Evolutionary conservation across 2,797 vertebrate genomes (phyloP), one percentile per base, ranked within the genome.

Genomic region (Myotis pilosus): DNA sequence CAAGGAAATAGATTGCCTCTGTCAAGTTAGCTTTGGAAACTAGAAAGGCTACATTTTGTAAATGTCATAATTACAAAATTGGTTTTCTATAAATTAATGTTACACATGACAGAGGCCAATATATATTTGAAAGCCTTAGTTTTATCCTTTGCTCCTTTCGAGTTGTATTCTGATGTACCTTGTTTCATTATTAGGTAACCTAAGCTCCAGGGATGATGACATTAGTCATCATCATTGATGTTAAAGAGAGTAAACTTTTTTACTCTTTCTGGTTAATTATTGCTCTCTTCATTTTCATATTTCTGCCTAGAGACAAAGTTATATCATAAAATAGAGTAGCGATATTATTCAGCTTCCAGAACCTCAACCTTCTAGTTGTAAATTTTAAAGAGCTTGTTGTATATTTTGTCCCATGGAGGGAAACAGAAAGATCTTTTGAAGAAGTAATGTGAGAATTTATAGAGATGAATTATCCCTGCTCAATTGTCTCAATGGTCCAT

Each of bases 331-430:
- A 92, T 8, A 51, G 44, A 49, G 49, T 83, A 62, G 78, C 19
- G 60, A 68, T 89, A 53, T 68, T 72, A 91, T 64, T 83, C n/a
- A 41, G 22, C 25, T 68, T 76, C 7, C n/a, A 94, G 69, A 86
- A 91, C 85, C 25, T 91, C 79, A 86, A 28, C 12, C 49, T 79
- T 89, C 55, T 71, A 74, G 68, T 8, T 69, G 9, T 80, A 82
- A 93, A 82, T 89, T 72, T 86, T 87, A 76, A 95, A 68, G n/a
- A 86, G 47, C 13, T 96, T 49, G 60, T 91, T 55, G 44, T 33
- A 71, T 72, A 74, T 92, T 86, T 95, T 82, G 36, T 74, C 19
- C 15, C 47, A 22, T 1, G 53, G 47, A 85, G 66, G 38, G 44
- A 89, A n/a, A 68, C 15, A 74, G 75, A 78, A 91, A 85, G 33